Base-by-base conservation (phyloP, 2,888 invertebrate genomes). In the Drosophila emarginata region DNA sequence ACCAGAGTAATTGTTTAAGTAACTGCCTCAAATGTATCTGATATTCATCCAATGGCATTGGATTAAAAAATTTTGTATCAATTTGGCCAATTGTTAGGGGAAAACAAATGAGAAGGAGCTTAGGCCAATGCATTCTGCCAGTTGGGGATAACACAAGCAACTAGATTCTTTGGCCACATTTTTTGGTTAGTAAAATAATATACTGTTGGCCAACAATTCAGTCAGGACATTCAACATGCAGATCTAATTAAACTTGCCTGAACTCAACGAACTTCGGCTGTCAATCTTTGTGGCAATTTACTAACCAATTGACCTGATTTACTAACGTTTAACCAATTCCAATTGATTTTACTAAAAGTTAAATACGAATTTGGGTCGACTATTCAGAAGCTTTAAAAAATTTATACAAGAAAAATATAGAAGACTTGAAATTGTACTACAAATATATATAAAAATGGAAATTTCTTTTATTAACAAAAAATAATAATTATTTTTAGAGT, bases 231-330 rank as follows among this genome's bases (percentile, higher is more conserved):
- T 80, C 58, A 57, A 45, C 77, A 87, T 85, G 85, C 86, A 85
- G 78, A 83, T 80, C 79, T 79, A 87, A 86, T 85, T 85, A 80
- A 86, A 78, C 79, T 75, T 66, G 68, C 70, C 70, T 60, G 72
- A 74, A 74, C 86, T 61, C 67, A 52, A 57, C 50, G 45, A 74
- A 64, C 71, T 58, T 36, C 61, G 45, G 51, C 61, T 54, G 61
- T 63, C 59, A 61, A 57, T 52, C 68, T 32, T 32, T 32, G 32
- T 54, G 61, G 61, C 59, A 61, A 57, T 52, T 66, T 72, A 40
- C 6, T 14, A 56, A 54, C 14, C 52, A 26, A 54, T 36, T 45
- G 39, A 52, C 39, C n/a, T 18, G 40, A 60, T 37, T 39, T 21
- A 32, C 32, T 32, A 32, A 32, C 32, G 32, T 40, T 59, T 69